These are phyloP conservation scores for Sparus aurata DNA, from an alignment of 2,797 vertebrate species.

Conservation along the genomic window DNA sequence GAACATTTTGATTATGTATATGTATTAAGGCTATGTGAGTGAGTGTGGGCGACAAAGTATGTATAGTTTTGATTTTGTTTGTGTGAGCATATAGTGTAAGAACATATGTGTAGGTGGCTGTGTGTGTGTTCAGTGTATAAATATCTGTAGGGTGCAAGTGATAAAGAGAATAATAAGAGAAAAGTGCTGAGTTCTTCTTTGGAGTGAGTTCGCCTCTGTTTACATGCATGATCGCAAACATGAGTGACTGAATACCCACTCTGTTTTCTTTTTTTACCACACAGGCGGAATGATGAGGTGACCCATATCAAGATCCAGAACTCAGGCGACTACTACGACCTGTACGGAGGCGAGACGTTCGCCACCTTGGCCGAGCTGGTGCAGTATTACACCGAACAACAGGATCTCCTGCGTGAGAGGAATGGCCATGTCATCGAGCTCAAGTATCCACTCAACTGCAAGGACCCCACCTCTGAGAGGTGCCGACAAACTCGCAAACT, in stretches of 20 bases:
- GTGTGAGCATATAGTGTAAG: slow-evolving; percentile 39
- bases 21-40: slow-evolving; percentile 16
- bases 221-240: slow-evolving; percentile 20
- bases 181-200: slow-evolving; percentile 13
- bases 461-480: slow-evolving; percentile 93
- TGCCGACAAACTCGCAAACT: slow-evolving; percentile 50
- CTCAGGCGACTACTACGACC: slow-evolving; percentile 91
- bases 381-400: slow-evolving; percentile 93
- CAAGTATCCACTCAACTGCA: slow-evolving; percentile 93
- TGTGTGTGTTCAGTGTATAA: slow-evolving; percentile 30
- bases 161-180: slow-evolving; percentile 4
- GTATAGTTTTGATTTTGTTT: slow-evolving; percentile 26
- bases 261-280: slow-evolving; percentile 1
- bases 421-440: slow-evolving; percentile 93
- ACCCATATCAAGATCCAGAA: slow-evolving; percentile 96
- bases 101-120: slow-evolving; percentile 54
- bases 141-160: slow-evolving; percentile 41
- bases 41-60: slow-evolving; percentile 46
- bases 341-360: slow-evolving; percentile 93
- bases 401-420: slow-evolving; percentile 90
- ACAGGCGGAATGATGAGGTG: slow-evolving; percentile 90
- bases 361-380: slow-evolving; percentile 91
- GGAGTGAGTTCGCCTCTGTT: slow-evolving; percentile 18
- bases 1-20: slow-evolving; percentile 10
- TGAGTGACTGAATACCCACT: slow-evolving; percentile 15